phyloP scores from a whole-genome alignment of 2,113 vertebrate species.

The Zeus faber region DNA sequence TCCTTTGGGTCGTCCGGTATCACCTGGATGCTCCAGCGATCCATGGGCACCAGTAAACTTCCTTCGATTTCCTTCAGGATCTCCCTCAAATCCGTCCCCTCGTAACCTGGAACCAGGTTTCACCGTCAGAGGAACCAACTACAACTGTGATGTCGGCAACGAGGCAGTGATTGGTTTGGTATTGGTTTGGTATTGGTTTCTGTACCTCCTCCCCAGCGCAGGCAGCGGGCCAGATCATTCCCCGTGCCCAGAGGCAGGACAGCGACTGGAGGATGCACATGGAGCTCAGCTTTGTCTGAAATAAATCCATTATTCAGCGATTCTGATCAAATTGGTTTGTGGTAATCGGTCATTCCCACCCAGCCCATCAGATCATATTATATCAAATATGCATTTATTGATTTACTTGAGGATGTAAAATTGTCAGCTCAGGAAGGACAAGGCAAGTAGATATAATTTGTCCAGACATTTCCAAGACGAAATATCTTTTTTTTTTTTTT shows the following conservation, averaged over 20 bases:
- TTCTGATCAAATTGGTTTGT: not conserved
- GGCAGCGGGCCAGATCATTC: slow-evolving; percentile 83
- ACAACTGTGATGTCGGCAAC: not conserved
- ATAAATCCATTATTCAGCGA: slow-evolving; percentile 9
- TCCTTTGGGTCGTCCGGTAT: slow-evolving; percentile 73
- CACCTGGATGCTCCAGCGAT: slow-evolving; percentile 87
- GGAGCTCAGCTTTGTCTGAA: slow-evolving; percentile 82
- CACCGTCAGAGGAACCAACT: not conserved
- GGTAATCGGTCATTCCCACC: too few relatives aligned
- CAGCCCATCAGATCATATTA: too few relatives aligned
- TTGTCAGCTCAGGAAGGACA: too few relatives aligned
- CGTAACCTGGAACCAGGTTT: slow-evolving; percentile 77
- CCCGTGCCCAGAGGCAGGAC: slow-evolving; percentile 84
- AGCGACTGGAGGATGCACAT: slow-evolving; percentile 75
- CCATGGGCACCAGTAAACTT: slow-evolving; percentile 75
- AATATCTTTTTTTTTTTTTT: too few relatives aligned
- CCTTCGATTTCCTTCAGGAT: slow-evolving; percentile 84
- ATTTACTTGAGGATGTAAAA: too few relatives aligned
- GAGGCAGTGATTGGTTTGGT: not conserved
- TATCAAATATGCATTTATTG: too few relatives aligned
- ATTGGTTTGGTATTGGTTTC: not conserved
- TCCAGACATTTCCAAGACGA: too few relatives aligned
- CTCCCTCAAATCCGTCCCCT: slow-evolving; percentile 83
- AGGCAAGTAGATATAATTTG: too few relatives aligned
- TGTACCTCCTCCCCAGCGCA: slow-evolving; percentile 90